phyloP scores from a whole-genome alignment of 2,797 vertebrate genomes.

The Hafferia zeledoni region DNA sequence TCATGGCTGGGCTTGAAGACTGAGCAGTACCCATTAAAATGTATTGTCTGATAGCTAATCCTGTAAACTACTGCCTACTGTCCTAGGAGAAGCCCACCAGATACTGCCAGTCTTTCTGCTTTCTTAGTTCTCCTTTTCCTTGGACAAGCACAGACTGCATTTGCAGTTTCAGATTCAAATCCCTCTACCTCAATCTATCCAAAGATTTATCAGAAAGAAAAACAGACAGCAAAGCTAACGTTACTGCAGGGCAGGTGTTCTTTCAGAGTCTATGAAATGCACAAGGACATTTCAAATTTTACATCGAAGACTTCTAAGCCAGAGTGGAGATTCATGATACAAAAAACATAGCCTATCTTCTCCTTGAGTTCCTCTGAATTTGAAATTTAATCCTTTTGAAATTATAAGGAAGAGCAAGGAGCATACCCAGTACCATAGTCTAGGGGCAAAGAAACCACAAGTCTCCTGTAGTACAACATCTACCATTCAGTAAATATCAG shows the following conservation, averaged over 20 bases:
- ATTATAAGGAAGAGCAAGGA: background rate
- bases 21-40: background rate
- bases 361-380: background rate
- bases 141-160: background rate
- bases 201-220: background rate
- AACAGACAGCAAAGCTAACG: background rate
- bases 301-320: background rate
- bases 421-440: background rate
- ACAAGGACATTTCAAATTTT: background rate
- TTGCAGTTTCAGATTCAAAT: background rate
- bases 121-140: background rate
- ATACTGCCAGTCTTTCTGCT: background rate
- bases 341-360: background rate
- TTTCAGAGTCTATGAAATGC: background rate
- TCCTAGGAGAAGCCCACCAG: background rate
- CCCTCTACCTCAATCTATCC: background rate
- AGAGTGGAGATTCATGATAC: background rate
- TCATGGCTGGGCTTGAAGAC: background rate
- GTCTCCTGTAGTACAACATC: background rate
- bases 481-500: background rate
- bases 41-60: background rate
- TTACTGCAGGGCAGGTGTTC: background rate
- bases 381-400: background rate
- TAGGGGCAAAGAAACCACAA: background rate
- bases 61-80: background rate